Conservation (phyloP, 2,113 vertebrate genomes). For the Brachyistius frenatus region DNA sequence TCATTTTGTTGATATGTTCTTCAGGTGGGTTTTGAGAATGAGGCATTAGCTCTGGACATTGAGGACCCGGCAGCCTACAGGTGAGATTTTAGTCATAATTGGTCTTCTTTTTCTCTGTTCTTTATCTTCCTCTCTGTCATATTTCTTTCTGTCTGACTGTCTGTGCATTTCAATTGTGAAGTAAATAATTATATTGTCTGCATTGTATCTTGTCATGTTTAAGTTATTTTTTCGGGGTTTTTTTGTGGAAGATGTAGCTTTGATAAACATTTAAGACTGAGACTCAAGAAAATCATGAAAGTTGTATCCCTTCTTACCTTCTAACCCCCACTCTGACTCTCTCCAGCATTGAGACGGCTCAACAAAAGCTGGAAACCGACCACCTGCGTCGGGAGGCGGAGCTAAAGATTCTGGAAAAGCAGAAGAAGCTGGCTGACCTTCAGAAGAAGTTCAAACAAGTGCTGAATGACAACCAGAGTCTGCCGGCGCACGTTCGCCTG, state of each 20-base stretch:
- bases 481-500: conserved; percentile 89
- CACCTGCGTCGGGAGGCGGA: conserved; percentile 85
- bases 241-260: too few species aligned
- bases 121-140: not conserved
- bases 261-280: not conserved
- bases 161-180: not conserved
- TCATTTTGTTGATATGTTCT: not conserved
- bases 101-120: not conserved
- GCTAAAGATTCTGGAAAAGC: conserved; percentile 81
- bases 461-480: conserved; percentile 82
- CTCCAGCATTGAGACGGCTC: conserved; percentile 90
- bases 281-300: not conserved
- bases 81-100: conserved; percentile 71
- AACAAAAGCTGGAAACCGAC: conserved; percentile 88
- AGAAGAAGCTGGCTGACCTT: conserved; percentile 81
- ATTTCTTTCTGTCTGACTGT: not conserved
- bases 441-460: conserved; percentile 82
- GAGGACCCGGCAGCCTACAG: conserved; percentile 88
- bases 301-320: not conserved
- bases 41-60: conserved; percentile 87
- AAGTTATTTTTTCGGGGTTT: too few species aligned
- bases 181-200: not conserved
- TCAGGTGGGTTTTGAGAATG: conserved; percentile 85
- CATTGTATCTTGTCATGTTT: too few species aligned
- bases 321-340: conserved; percentile 1